Base-by-base conservation (phyloP, 1,140 invertebrate species). In the Leptinotarsa lineolata region DNA sequence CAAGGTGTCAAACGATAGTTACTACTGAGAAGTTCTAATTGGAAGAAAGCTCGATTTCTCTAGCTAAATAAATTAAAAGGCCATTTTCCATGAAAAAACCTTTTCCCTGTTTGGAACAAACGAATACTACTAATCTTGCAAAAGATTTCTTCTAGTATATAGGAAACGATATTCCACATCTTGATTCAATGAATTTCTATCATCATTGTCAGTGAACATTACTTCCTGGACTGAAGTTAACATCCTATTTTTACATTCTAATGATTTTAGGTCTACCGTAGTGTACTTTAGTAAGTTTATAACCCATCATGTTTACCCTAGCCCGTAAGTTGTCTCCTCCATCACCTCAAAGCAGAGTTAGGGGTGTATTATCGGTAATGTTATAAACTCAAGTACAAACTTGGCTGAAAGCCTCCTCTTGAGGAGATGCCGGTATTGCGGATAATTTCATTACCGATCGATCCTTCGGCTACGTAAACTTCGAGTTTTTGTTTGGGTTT, bases 351-450 rank as follows among this genome's bases (percentile, higher is more conserved):
- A 74, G 76, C 72, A 72, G 78, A 54, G 76, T 78, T 78, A 76
- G 73, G 72, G 72, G 76, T 76, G 74, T 75, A 78, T 78, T 80
- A 79, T 79, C 79, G 76, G 74, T 80, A 80, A 80, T 72, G 75
- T 72, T 77, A 76, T 80, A 80, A 75, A 77, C 75, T 76, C 72
- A 74, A 80, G 79, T 80, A 77, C 72, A 77, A 80, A 80, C 78
- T 80, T 80, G 77, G 79, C 79, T 80, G 79, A 80, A 80, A 79
- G 79, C 79, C 75, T 74, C 75, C 68, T 73, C 78, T 78, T 76
- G 72, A 78, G 67, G 73, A 70, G 72, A 71, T 67, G 74, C 64
- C 76, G 77, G 76, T 78, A 77, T 75, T 78, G 69, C 68, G 68
- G 76, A 74, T 80, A 79, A 80, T 80, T 77, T 76, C 75, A 79